These are phyloP conservation scores for Ptychobarbus kaznakovi DNA, from an alignment of 2,797 vertebrate species.

Conservation along the genomic window DNA sequence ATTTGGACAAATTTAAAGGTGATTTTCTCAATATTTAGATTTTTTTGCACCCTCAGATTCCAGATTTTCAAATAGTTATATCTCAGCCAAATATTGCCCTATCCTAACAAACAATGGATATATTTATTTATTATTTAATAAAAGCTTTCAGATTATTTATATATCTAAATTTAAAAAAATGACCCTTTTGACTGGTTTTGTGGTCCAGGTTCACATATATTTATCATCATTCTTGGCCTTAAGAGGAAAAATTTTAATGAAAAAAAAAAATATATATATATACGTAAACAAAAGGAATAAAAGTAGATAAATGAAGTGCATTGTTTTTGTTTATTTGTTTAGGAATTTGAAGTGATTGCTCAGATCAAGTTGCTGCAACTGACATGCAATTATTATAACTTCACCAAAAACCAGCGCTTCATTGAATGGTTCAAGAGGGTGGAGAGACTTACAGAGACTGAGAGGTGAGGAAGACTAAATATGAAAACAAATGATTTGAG, in stretches of 20 bases:
- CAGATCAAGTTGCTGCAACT: conserved; percentile 90
- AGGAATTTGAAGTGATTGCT: conserved; percentile 90
- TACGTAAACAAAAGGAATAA: neutral
- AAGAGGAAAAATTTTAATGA: neutral
- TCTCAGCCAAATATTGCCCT: no score
- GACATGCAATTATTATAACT: conserved; percentile 88
- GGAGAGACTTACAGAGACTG: conserved; percentile 80
- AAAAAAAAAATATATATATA: neutral
- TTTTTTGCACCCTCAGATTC: no score
- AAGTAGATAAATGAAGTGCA: neutral
- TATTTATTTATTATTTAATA: no score
- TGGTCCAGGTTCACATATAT: neutral
- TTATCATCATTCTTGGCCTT: neutral
- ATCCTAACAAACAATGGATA: no score
- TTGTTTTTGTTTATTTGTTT: conserved; percentile 42
- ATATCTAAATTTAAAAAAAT: no score
- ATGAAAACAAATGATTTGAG: neutral
- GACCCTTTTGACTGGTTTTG: no score
- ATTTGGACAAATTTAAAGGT: no score
- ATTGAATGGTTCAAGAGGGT: conserved; percentile 71
- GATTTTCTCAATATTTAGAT: no score
- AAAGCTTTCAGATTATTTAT: no score
- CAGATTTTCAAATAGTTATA: no score
- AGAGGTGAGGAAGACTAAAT: conserved; percentile 75
- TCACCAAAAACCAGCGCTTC: conserved; percentile 68